phyloP scores from a whole-genome alignment of 2,888 invertebrate species.

The Dicycla oo region DNA sequence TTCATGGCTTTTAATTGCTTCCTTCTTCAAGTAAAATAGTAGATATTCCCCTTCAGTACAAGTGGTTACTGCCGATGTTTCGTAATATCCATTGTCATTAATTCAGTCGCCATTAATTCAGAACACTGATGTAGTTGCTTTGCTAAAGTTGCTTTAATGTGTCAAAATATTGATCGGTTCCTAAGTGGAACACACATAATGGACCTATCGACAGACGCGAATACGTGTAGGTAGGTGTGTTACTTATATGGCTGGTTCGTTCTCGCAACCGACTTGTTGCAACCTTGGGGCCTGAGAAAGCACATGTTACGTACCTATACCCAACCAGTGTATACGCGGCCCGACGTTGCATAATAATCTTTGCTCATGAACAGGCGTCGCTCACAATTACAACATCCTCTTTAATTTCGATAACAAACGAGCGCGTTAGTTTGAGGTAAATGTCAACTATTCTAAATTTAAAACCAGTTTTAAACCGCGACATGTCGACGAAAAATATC shows the following conservation, averaged over 20 bases:
- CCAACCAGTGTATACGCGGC: constrained; percentile 65
- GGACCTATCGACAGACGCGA: constrained; percentile 56
- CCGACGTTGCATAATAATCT: constrained; percentile 72
- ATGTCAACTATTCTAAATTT: constrained; percentile 48
- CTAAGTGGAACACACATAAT: constrained; percentile 60
- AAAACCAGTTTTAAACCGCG: constrained; percentile 50
- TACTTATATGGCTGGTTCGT: constrained; percentile 75
- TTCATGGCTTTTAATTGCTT: neutral
- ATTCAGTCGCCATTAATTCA: neutral
- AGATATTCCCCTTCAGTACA: too few relatives aligned
- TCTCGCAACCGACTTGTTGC: constrained; percentile 77
- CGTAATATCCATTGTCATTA: neutral
- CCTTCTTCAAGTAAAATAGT: too few relatives aligned
- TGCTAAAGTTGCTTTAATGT: constrained; percentile 39
- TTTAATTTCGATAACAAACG: constrained; percentile 62
- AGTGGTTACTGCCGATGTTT: neutral
- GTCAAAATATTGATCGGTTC: constrained; percentile 57
- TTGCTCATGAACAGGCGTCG: constrained; percentile 70
- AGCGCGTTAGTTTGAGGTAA: constrained; percentile 47
- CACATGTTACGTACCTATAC: constrained; percentile 74
- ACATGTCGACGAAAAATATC: constrained; percentile 62
- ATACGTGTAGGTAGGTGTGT: constrained; percentile 75
- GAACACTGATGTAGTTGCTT: constrained; percentile 9
- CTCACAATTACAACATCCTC: constrained; percentile 73
- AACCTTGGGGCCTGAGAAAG: constrained; percentile 81